Evolutionary conservation across 2,113 vertebrate species (phyloP).

Genomic region (Helogale parvula): DNA sequence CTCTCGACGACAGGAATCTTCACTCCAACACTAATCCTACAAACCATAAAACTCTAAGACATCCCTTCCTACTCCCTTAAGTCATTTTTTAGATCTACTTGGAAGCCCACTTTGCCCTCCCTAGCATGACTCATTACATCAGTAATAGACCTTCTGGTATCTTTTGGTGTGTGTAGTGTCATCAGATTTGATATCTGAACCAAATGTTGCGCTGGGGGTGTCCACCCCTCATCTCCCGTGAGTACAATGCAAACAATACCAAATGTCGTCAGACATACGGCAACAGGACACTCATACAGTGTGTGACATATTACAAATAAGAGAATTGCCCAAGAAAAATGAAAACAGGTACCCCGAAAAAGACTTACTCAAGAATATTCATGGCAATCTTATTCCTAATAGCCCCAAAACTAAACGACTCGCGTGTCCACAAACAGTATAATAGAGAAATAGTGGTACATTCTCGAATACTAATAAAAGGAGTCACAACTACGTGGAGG

Average conservation of each 20-base stretch:
- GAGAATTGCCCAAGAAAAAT: not conserved
- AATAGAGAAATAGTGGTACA: not conserved
- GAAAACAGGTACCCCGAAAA: not conserved
- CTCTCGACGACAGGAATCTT: no score
- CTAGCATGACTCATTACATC: not conserved
- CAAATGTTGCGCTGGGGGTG: not conserved
- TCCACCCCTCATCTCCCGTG: not conserved
- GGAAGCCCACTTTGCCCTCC: not conserved
- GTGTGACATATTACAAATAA: not conserved
- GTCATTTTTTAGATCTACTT: not conserved
- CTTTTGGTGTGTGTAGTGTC: not conserved
- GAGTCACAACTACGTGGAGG: not conserved
- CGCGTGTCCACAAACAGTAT: not conserved
- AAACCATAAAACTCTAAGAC: not conserved
- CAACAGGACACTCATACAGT: rapidly evolving
- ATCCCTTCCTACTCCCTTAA: not conserved
- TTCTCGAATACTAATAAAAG: not conserved
- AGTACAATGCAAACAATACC: not conserved
- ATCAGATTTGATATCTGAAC: not conserved
- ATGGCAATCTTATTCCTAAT: not conserved
- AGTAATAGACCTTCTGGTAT: not conserved
- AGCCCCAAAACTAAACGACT: not conserved
- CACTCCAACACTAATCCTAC: rapidly evolving
- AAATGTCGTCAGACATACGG: not conserved
- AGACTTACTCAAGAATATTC: not conserved